Evolutionary conservation across 1,140 invertebrate species (phyloP).

Genomic region (Drosophila obscura): DNA sequence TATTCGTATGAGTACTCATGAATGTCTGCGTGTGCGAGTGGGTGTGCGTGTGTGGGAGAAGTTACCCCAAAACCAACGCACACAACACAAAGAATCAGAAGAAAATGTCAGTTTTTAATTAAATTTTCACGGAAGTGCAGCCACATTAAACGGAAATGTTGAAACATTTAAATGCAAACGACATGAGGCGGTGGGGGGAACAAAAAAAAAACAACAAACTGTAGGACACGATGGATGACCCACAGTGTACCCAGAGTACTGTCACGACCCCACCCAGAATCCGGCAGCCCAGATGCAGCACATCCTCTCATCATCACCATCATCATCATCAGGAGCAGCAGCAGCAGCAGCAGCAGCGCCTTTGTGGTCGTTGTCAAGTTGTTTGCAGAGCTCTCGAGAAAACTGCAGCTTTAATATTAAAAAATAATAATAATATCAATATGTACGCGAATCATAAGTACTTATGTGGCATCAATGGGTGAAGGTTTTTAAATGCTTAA

Average conservation of each 20-base stretch:
- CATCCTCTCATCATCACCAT: neutral
- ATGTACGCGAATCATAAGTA: no score
- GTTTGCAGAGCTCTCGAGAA: constrained; percentile 11
- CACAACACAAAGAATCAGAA: constrained; percentile 8
- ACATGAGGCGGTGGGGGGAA: constrained; percentile 15
- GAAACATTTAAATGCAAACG: constrained; percentile 63
- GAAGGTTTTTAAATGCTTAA: no score
- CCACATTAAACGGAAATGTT: constrained; percentile 64
- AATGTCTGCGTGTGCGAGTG: neutral
- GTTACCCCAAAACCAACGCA: constrained; percentile 11
- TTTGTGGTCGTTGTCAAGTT: constrained; percentile 22
- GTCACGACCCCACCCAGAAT: neutral
- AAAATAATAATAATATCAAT: no score
- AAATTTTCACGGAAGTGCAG: constrained; percentile 67
- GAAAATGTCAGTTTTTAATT: constrained; percentile 66
- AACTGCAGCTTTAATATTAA: no score
- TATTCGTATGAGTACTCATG: neutral
- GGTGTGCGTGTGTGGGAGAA: constrained; percentile 3
- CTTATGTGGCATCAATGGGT: no score
- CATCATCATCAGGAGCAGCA: neutral
- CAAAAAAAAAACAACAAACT: constrained; percentile 5
- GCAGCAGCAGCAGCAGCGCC: neutral
- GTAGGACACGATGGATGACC: constrained; percentile 7
- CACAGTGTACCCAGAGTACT: neutral
- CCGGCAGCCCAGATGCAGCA: no score